Evolutionary conservation across 2,113 vertebrate species (phyloP).

Genomic region (Piaya cayana): DNA sequence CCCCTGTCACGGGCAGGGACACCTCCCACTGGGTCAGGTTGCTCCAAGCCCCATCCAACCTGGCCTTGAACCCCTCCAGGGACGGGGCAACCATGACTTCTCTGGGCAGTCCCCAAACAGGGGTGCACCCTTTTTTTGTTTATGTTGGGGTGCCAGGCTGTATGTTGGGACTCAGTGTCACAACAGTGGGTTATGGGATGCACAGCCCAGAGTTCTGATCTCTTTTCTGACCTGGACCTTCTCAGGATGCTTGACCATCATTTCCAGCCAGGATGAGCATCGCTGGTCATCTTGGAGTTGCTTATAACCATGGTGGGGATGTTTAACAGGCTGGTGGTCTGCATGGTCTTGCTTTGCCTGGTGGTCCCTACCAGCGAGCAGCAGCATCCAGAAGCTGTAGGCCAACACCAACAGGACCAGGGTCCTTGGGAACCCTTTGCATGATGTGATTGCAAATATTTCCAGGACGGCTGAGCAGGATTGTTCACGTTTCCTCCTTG

Average conservation of each 20-base stretch:
- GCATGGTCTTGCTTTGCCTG: not conserved
- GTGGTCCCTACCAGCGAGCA: not conserved
- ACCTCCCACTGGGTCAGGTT: too few species aligned
- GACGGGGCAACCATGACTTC: too few species aligned
- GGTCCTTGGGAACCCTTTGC: fast-evolving
- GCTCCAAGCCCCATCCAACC: too few species aligned
- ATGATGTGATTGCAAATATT: not conserved
- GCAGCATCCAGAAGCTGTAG: not conserved
- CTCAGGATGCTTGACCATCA: not conserved
- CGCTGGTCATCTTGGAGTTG: not conserved
- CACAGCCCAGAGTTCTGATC: not conserved
- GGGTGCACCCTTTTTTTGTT: not conserved
- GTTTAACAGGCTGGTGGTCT: not conserved
- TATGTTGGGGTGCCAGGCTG: not conserved
- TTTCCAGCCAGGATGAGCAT: not conserved
- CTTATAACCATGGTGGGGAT: not conserved
- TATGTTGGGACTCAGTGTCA: too few species aligned
- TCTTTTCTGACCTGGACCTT: not conserved
- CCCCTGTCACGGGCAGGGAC: too few species aligned
- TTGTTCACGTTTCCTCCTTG: not conserved
- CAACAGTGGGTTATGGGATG: fast-evolving
- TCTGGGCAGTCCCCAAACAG: too few species aligned
- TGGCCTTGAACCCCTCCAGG: too few species aligned
- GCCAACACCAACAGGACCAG: not conserved
- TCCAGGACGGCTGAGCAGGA: not conserved